A percentile compares a stretch with the other conserved stretches of the same genome.
phyloP scores from a whole-genome alignment of 2,113 vertebrate genomes.

The Burhinus oedicnemus region DNA sequence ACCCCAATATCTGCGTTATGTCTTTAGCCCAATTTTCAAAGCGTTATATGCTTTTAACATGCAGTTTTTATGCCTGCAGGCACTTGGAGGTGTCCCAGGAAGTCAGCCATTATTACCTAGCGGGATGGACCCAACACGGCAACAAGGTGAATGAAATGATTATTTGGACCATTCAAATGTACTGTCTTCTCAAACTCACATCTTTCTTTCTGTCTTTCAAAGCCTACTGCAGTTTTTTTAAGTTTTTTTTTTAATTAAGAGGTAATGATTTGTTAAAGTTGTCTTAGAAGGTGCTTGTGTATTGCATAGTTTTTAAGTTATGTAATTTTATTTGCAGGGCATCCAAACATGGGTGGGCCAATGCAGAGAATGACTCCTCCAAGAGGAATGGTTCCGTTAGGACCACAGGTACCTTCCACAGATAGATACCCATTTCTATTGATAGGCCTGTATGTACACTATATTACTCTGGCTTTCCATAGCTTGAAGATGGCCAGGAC shows the following conservation, averaged over 20 bases:
- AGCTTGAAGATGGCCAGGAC: neutral
- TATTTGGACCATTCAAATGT: neutral
- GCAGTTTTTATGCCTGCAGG: constrained; percentile 72
- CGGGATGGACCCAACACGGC: constrained; percentile 96
- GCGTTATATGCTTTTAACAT: neutral
- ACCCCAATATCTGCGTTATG: neutral
- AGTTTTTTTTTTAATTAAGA: neutral
- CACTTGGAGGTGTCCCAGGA: constrained; percentile 92
- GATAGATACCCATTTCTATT: neutral
- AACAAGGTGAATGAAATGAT: constrained; percentile 84
- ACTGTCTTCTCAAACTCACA: neutral
- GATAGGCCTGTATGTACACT: neutral
- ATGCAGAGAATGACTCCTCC: constrained; percentile 99
- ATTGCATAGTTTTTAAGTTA: neutral
- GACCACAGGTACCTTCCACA: constrained; percentile 87
- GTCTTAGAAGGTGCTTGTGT: neutral
- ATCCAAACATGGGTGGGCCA: constrained; percentile 96
- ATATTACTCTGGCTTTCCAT: neutral
- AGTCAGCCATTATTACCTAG: constrained; percentile 94
- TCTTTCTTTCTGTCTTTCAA: neutral
- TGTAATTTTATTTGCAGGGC: constrained; percentile 77
- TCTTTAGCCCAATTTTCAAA: neutral
- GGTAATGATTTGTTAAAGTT: neutral
- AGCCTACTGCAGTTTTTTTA: neutral
- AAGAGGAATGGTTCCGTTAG: constrained; percentile 95